phyloP scores from a whole-genome alignment of 2,797 vertebrate species.

The Craterocephalus amniculus region DNA sequence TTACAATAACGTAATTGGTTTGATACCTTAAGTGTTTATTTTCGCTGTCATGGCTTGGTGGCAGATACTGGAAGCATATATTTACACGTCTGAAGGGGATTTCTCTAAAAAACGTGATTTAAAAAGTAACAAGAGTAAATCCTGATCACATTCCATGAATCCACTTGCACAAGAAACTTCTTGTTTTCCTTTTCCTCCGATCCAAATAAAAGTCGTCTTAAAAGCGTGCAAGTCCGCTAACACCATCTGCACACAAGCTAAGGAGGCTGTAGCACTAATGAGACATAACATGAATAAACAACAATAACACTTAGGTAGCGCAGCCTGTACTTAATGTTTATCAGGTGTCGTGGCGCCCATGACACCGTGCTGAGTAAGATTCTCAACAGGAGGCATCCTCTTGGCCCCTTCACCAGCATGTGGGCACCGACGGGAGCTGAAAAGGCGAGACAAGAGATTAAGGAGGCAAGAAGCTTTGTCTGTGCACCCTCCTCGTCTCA shows the following conservation, averaged over 20 bases:
- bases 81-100: background rate
- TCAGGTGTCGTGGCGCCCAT: conserved; percentile 82
- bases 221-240: conserved; percentile 6
- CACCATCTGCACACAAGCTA: conserved; percentile 55
- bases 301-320: conserved; percentile 81
- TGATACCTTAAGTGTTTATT: background rate
- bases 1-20: background rate
- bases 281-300: conserved; percentile 72
- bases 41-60: background rate
- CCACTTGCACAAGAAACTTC: conserved; percentile 13
- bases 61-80: background rate
- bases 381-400: conserved; percentile 85
- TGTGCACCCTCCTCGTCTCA: conserved; percentile 59
- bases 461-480: conserved; percentile 81
- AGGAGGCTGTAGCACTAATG: conserved; percentile 66
- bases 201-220: conserved; percentile 34
- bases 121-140: conserved; percentile 17
- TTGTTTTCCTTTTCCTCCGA: background rate
- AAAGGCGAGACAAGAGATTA: conserved; percentile 87
- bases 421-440: conserved; percentile 77
- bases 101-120: background rate
- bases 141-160: conserved; percentile 21
- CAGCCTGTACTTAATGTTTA: conserved; percentile 88
- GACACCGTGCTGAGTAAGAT: conserved; percentile 90
- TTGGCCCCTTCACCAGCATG: conserved; percentile 84